Conservation (phyloP, 2,113 vertebrate genomes). For the Prionailurus bengalensis region DNA sequence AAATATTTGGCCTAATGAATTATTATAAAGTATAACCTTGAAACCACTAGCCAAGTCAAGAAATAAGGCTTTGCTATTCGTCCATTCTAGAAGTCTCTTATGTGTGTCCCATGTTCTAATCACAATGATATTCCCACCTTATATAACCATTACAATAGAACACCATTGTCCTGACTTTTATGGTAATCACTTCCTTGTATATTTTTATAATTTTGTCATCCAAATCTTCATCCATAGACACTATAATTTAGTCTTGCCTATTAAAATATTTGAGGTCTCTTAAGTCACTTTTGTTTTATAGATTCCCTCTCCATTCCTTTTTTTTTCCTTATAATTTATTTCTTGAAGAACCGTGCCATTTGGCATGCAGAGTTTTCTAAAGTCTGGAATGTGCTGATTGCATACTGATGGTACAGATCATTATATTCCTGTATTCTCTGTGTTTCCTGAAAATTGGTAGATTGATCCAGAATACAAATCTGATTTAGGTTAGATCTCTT, state of each 20-base stretch:
- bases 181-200: not conserved
- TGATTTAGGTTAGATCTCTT: not conserved
- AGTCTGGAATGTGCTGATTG: not conserved
- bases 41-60: not conserved
- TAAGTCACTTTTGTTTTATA: not conserved
- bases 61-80: not conserved
- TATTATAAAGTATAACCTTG: not conserved
- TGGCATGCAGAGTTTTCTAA: not conserved
- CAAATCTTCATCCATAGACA: not conserved
- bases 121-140: not conserved
- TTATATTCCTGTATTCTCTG: not conserved
- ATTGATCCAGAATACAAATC: not conserved
- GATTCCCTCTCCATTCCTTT: not conserved
- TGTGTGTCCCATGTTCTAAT: not conserved
- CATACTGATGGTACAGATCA: not conserved
- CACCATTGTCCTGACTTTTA: not conserved
- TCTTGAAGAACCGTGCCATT: not conserved
- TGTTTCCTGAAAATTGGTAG: not conserved
- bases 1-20: not conserved
- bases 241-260: constrained; percentile 7
- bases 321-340: not conserved
- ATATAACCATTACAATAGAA: constrained; percentile 19
- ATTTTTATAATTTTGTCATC: constrained; percentile 26
- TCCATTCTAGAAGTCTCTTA: not conserved
- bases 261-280: not conserved